Conservation (phyloP, 2,113 vertebrate genomes). For the Atrichornis clamosus region DNA sequence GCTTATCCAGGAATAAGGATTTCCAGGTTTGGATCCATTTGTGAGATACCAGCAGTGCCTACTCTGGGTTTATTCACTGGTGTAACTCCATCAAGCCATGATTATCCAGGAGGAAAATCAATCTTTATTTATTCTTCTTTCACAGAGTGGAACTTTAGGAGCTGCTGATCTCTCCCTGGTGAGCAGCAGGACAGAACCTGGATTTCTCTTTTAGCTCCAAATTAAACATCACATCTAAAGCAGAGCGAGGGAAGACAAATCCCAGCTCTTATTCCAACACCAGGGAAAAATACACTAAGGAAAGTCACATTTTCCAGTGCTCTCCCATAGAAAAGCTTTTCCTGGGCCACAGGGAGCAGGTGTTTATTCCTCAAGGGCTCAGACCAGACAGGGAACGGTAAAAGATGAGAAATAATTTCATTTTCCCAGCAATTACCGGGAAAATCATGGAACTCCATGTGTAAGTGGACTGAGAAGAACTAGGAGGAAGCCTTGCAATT, state of each 20-base stretch:
- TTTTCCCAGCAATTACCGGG: neutral
- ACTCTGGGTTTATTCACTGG: neutral
- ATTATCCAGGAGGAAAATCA: neutral
- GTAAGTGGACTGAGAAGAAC: neutral
- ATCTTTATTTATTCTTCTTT: neutral
- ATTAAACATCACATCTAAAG: neutral
- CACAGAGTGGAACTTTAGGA: accelerated
- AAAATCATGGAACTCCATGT: neutral
- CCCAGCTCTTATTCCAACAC: neutral
- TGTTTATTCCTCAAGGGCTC: neutral
- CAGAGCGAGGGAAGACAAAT: neutral
- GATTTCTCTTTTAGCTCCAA: neutral
- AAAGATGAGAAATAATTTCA: neutral
- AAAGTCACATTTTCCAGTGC: neutral
- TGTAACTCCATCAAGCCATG: neutral
- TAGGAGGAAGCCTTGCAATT: neutral
- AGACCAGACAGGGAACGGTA: accelerated
- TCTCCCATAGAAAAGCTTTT: neutral
- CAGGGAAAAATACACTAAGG: neutral
- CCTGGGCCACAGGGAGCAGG: accelerated
- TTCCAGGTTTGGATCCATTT: neutral
- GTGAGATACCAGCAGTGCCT: neutral
- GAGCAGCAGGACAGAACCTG: neutral
- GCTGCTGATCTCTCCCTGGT: neutral
- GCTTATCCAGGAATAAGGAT: neutral